These are phyloP conservation scores for Probaryconus sp. DNA, from an alignment of 1,140 invertebrate genomes.

Conservation along the genomic window DNA sequence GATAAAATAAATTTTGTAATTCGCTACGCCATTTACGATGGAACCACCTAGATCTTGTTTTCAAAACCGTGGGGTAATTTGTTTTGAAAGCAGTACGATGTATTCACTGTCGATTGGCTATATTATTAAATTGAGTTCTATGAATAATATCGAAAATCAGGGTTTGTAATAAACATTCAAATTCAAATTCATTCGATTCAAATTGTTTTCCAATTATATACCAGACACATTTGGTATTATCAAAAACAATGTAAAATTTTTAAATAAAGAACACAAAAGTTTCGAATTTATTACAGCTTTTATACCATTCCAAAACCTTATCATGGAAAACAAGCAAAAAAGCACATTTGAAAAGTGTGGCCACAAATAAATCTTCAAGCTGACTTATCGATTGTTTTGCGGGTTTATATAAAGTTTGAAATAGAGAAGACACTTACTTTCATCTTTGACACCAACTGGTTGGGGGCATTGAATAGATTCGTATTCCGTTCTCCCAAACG, in stretches of 20 bases:
- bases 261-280: no score
- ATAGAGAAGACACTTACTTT: constrained; percentile 83
- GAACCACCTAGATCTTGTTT: constrained; percentile 13
- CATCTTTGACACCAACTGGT: constrained; percentile 89
- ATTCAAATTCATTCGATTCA: no score
- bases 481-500: constrained; percentile 92
- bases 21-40: constrained; percentile 11
- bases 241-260: no score
- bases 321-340: constrained; percentile 30
- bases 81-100: neutral
- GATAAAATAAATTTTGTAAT: constrained; percentile 47
- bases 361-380: constrained; percentile 41
- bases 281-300: no score
- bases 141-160: no score
- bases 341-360: neutral
- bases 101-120: no score
- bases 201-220: no score
- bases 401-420: constrained; percentile 48
- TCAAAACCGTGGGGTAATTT: constrained; percentile 22
- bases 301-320: no score
- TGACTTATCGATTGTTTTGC: constrained; percentile 38
- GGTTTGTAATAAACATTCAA: no score
- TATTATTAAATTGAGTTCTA: no score
- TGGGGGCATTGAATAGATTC: constrained; percentile 93
- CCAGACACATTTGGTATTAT: no score